These are phyloP conservation scores for Aplodontia rufa DNA, from an alignment of 2,113 vertebrate species.

Conservation along the genomic window DNA sequence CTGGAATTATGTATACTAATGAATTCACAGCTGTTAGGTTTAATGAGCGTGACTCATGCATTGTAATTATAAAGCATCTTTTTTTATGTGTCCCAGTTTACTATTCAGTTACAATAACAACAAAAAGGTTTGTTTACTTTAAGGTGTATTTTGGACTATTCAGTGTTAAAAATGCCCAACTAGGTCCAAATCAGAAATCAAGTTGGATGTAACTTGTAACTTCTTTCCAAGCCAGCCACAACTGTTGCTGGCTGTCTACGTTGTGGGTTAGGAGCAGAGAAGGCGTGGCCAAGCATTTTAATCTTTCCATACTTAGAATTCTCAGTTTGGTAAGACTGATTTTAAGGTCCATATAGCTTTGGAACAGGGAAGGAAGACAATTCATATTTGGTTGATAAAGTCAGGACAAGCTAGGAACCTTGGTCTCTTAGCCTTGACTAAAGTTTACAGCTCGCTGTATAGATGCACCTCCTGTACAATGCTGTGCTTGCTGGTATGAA, in stretches of 20 bases:
- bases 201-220: not conserved
- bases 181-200: not conserved
- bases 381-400: not conserved
- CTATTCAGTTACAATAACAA: not conserved
- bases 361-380: not conserved
- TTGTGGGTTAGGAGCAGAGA: accelerated
- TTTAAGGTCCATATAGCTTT: not conserved
- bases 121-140: not conserved
- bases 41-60: not conserved
- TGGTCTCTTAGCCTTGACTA: too few species aligned
- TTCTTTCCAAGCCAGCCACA: too few species aligned
- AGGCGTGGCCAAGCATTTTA: accelerated
- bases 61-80: not conserved
- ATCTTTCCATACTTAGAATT: not conserved
- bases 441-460: not conserved
- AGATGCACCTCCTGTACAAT: not conserved
- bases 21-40: not conserved
- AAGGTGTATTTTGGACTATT: not conserved
- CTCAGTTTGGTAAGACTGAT: not conserved
- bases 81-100: not conserved
- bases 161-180: not conserved
- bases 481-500: not conserved
- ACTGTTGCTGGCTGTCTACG: not conserved
- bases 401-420: not conserved
- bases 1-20: not conserved